A percentile compares a stretch with the other conserved stretches of the same genome.
Evolutionary conservation across 2,113 vertebrate genomes (phyloP).

Genomic region (Mus musculus): DNA sequence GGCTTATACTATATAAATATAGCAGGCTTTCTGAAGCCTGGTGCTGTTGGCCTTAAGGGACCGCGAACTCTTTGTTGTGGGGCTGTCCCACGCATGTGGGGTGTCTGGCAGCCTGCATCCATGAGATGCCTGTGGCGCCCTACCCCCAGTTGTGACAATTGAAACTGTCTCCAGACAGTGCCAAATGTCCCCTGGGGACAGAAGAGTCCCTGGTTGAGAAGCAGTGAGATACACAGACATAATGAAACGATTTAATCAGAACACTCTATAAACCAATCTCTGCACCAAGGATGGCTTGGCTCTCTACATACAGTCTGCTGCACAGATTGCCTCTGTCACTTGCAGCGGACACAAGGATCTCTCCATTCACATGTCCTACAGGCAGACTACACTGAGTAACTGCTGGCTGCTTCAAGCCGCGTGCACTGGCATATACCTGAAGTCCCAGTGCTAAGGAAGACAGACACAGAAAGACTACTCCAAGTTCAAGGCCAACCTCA

Average conservation of each 20-base stretch:
- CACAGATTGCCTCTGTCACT: neutral
- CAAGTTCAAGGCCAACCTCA: neutral
- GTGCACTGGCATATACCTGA: neutral
- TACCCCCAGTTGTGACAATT: neutral
- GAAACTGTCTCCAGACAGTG: slow-evolving; percentile 26
- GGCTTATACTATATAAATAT: neutral
- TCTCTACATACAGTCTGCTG: neutral
- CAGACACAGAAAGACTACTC: neutral
- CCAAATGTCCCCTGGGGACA: neutral
- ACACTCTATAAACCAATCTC: neutral
- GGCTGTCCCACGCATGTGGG: neutral
- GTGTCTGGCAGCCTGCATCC: neutral
- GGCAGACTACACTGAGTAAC: neutral
- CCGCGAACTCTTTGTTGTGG: neutral
- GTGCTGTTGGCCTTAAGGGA: neutral
- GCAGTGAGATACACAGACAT: neutral
- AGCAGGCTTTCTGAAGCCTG: neutral
- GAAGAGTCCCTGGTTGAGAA: neutral
- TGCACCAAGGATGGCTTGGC: neutral
- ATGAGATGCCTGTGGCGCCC: neutral
- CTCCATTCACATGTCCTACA: neutral
- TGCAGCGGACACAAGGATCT: neutral
- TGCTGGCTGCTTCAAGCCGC: neutral
- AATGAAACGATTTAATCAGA: neutral
- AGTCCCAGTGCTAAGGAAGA: neutral